Conservation (phyloP, 1,140 invertebrate species). For the Zaprionus ornatus region DNA sequence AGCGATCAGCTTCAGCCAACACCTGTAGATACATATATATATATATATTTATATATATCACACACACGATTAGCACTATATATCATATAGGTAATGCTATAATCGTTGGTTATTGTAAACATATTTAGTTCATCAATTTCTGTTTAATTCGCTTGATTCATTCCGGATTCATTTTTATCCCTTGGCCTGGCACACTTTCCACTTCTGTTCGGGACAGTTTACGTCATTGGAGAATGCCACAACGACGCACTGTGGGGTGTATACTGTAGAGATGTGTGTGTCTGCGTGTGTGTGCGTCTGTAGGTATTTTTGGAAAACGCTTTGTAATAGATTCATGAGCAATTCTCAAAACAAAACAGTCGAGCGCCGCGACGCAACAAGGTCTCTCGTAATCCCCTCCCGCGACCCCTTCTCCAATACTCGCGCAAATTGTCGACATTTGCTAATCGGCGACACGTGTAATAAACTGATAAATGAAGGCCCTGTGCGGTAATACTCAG, state of each 20-base stretch:
- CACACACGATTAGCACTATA: background rate
- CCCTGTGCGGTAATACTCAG: constrained; percentile 24
- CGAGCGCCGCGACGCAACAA: constrained; percentile 48
- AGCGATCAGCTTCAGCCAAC: background rate
- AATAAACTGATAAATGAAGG: constrained; percentile 53
- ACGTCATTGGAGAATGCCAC: constrained; percentile 48
- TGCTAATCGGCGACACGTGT: constrained; percentile 72
- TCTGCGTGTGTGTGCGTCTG: background rate
- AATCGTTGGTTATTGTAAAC: too few relatives aligned
- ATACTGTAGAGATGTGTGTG: background rate
- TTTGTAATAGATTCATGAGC: constrained; percentile 58
- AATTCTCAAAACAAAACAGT: constrained; percentile 37
- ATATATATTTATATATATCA: background rate
- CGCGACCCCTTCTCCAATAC: background rate
- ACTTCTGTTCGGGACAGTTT: constrained; percentile 16
- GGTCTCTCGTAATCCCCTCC: constrained; percentile 35
- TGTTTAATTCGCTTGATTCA: background rate
- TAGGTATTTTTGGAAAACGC: constrained; percentile 36
- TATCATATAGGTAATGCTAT: background rate
- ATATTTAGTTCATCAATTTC: background rate
- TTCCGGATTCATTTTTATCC: background rate
- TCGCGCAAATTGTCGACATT: constrained; percentile 21
- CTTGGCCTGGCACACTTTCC: background rate
- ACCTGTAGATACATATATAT: background rate
- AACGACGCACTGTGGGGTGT: constrained; percentile 21